A percentile compares a stretch with the other conserved stretches of the same genome.
These are phyloP conservation scores for Antigone vipio DNA, from an alignment of 2,113 vertebrate species.

Conservation along the genomic window DNA sequence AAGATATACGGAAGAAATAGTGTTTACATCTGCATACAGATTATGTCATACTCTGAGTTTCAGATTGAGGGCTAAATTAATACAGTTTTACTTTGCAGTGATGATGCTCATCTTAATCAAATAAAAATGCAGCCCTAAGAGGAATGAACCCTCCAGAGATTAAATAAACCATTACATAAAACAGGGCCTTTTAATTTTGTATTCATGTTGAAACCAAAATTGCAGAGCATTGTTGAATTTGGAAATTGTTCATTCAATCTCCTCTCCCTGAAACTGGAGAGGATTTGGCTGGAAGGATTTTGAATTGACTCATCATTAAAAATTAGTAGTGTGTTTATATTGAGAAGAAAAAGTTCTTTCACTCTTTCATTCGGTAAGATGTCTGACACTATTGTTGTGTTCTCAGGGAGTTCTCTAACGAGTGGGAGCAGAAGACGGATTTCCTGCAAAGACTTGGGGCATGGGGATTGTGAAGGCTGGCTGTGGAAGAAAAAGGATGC, in stretches of 20 bases:
- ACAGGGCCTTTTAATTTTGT: neutral
- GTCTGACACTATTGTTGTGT: neutral
- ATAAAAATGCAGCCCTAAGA: neutral
- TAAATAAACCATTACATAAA: neutral
- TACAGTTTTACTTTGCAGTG: neutral
- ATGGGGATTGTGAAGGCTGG: conserved; percentile 91
- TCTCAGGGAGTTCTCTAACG: conserved; percentile 77
- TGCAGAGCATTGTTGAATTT: neutral
- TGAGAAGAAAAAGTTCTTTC: neutral
- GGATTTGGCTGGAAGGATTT: neutral
- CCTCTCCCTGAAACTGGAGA: neutral
- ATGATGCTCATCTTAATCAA: neutral
- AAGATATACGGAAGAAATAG: fast-evolving
- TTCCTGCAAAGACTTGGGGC: conserved; percentile 88
- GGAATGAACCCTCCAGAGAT: neutral
- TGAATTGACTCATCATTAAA: neutral
- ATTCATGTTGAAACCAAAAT: neutral
- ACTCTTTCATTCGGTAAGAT: neutral
- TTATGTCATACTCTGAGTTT: neutral
- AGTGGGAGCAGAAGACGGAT: conserved; percentile 86
- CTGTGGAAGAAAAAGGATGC: conserved; percentile 91
- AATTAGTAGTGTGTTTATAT: neutral
- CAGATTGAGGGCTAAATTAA: neutral
- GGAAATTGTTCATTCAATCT: neutral
- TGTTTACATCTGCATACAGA: neutral